A percentile compares a stretch with the other conserved stretches of the same genome.
These are phyloP conservation scores for Anastrepha ludens DNA, from an alignment of 1,140 invertebrate genomes.

Conservation along the genomic window DNA sequence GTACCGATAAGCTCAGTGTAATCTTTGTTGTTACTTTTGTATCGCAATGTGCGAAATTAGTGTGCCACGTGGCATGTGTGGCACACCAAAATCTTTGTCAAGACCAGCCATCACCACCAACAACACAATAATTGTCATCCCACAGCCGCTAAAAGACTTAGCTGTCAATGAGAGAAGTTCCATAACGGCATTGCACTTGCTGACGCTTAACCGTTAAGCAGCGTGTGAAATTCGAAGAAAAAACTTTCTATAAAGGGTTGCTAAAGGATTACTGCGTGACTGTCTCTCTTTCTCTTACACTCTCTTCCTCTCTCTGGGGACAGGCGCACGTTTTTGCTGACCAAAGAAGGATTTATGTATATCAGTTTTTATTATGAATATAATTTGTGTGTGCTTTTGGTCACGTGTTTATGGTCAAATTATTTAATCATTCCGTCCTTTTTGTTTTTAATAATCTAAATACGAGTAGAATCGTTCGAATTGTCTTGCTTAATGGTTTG, in stretches of 20 bases:
- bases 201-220: background rate
- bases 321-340: background rate
- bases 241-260: background rate
- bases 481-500: background rate
- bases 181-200: background rate
- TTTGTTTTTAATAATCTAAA: background rate
- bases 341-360: background rate
- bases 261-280: background rate
- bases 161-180: background rate
- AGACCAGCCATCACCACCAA: background rate
- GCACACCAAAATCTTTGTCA: background rate
- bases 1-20: background rate
- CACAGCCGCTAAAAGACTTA: background rate
- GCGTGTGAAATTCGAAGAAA: slow-evolving; percentile 7
- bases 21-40: background rate
- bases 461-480: no score
- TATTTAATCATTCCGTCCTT: slow-evolving; percentile 14
- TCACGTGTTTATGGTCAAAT: slow-evolving; percentile 45
- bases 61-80: background rate
- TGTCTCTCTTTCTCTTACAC: background rate
- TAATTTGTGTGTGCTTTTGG: background rate
- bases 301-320: background rate
- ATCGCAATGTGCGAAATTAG: slow-evolving; percentile 29
- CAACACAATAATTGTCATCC: background rate
- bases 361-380: background rate